These are phyloP conservation scores for Calyptomena viridis DNA, from an alignment of 2,113 vertebrate species.

Conservation along the genomic window DNA sequence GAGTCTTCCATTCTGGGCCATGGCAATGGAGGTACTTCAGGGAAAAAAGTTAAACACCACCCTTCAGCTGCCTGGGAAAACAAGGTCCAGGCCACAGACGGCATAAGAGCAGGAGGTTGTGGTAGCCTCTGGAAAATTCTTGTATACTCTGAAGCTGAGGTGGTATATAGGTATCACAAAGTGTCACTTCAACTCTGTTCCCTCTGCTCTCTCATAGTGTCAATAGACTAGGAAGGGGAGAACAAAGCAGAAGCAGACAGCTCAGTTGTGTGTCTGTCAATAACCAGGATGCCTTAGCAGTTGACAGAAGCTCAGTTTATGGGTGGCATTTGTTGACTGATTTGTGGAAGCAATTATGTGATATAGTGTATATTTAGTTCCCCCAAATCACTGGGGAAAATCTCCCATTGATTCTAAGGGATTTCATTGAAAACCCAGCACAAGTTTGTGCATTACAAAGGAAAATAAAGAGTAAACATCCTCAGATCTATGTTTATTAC, in stretches of 20 bases:
- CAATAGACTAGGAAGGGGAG: neutral
- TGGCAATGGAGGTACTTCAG: neutral
- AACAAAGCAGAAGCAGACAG: neutral
- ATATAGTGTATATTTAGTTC: neutral
- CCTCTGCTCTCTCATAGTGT: fast-evolving
- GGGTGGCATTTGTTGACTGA: neutral
- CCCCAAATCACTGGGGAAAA: neutral
- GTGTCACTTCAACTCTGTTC: neutral
- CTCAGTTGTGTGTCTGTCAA: neutral
- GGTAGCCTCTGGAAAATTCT: neutral
- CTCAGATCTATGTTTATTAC: neutral
- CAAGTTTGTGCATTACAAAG: neutral
- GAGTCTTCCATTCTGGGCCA: neutral
- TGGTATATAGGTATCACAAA: neutral
- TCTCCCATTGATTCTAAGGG: neutral
- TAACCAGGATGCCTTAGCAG: neutral
- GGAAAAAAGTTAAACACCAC: neutral
- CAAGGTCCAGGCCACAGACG: neutral
- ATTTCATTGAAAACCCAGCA: neutral
- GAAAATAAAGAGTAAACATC: neutral
- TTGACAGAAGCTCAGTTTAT: neutral
- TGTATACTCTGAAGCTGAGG: neutral
- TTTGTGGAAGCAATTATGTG: neutral
- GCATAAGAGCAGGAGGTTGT: neutral
- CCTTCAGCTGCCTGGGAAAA: fast-evolving